Percentiles rank a stretch among this genome's conserved stretches.
phyloP scores from a whole-genome alignment of 1,140 invertebrate genomes.

The Anthonomus grandis region DNA sequence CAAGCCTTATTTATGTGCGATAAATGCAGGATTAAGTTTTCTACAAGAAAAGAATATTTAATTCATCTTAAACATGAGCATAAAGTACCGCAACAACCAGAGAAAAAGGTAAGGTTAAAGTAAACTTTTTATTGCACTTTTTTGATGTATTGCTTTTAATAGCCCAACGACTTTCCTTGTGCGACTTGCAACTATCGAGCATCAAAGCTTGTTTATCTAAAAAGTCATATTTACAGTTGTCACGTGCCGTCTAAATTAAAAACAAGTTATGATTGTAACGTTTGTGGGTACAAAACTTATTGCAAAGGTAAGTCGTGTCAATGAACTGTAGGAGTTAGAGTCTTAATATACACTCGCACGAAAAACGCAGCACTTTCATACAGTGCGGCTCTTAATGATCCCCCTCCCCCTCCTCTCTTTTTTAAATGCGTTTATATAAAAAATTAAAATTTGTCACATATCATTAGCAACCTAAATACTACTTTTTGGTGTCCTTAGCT shows the following conservation, averaged over 20 bases:
- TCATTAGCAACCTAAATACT: too few relatives aligned
- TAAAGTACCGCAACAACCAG: background rate
- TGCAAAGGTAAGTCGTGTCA: conserved; percentile 2
- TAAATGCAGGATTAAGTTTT: background rate
- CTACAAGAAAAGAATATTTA: background rate
- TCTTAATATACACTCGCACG: too few relatives aligned
- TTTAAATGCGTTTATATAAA: too few relatives aligned
- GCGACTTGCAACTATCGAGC: background rate
- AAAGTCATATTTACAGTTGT: background rate
- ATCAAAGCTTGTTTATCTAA: background rate
- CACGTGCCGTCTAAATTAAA: background rate
- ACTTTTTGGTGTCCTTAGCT: too few relatives aligned
- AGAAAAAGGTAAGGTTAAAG: too few relatives aligned
- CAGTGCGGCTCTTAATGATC: too few relatives aligned
- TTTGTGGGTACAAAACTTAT: background rate
- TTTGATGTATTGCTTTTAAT: too few relatives aligned
- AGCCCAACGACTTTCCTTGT: background rate
- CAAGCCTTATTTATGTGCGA: background rate
- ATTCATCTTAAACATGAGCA: background rate
- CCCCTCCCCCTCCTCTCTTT: too few relatives aligned
- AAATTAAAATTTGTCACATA: too few relatives aligned
- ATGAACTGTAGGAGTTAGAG: too few relatives aligned
- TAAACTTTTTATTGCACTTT: too few relatives aligned
- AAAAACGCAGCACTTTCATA: too few relatives aligned
- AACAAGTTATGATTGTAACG: background rate